phyloP scores from a whole-genome alignment of 2,888 invertebrate species.

The Heliothis peltigera region DNA sequence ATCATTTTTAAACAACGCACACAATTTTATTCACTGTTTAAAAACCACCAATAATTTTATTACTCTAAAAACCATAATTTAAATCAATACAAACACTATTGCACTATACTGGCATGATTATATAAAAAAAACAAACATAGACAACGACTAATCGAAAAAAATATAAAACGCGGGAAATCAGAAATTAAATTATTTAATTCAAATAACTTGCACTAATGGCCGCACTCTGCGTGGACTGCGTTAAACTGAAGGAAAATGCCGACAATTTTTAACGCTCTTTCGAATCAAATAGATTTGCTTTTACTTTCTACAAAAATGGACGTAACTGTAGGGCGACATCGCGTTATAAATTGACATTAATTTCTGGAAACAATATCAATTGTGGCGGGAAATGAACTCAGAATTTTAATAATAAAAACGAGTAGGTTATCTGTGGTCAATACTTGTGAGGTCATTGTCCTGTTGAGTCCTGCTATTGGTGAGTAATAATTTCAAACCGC shows the following conservation, averaged over 20 bases:
- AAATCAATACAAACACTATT: conserved; percentile 6
- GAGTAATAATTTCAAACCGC: conserved; percentile 30
- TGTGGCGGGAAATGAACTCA: conserved; percentile 22
- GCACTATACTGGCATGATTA: background rate
- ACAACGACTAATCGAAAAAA: conserved; percentile 1
- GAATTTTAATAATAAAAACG: conserved; percentile 4
- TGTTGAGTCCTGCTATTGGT: conserved; percentile 17
- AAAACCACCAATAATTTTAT: conserved; percentile 2
- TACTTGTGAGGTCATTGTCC: conserved; percentile 27
- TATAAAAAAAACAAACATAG: conserved; percentile 9
- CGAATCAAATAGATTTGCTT: conserved; percentile 72
- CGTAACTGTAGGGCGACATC: conserved; percentile 57
- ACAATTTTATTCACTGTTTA: conserved; percentile 12
- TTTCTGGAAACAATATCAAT: conserved; percentile 40
- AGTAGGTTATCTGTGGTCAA: conserved; percentile 26
- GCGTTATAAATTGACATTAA: conserved; percentile 53
- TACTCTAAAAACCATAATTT: background rate
- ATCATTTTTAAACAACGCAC: conserved; percentile 13
- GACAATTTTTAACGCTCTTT: conserved; percentile 70
- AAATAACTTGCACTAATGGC: conserved; percentile 34
- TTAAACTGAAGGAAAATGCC: conserved; percentile 61
- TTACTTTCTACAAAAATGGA: conserved; percentile 79
- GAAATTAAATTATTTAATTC: conserved; percentile 17
- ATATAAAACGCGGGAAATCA: conserved; percentile 23
- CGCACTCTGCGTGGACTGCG: conserved; percentile 50